These are phyloP conservation scores for Deilephila porcellus DNA, from an alignment of 2,888 invertebrate species.

Conservation along the genomic window DNA sequence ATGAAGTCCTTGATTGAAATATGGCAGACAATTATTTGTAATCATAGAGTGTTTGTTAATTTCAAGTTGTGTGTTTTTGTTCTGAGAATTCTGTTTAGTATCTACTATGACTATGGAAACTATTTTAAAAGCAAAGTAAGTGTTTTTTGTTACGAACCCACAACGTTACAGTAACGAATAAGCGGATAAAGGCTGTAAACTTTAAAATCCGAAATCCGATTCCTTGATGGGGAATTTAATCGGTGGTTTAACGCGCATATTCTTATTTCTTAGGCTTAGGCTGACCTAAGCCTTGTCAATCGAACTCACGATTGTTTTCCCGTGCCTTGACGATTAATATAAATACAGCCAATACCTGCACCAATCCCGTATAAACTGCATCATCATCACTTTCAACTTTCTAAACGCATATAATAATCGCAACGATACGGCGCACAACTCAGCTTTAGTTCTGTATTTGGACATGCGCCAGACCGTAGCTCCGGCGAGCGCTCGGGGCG, in stretches of 20 bases:
- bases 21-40: not conserved
- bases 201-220: not conserved
- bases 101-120: not conserved
- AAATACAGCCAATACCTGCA: not conserved
- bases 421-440: slow-evolving; percentile 20
- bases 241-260: no score
- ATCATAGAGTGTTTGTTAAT: not conserved
- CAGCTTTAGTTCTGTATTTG: slow-evolving; percentile 40
- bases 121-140: slow-evolving; percentile 3
- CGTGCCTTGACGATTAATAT: not conserved
- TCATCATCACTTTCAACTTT: not conserved
- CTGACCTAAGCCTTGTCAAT: no score
- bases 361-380: not conserved
- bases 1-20: not conserved
- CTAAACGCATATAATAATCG: slow-evolving; percentile 17
- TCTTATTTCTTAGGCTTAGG: no score
- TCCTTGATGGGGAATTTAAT: no score
- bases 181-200: not conserved
- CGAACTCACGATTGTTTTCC: no score
- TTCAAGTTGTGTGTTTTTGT: not conserved
- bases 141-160: not conserved
- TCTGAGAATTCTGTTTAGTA: not conserved
- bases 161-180: not conserved
- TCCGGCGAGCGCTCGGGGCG: slow-evolving; percentile 41
- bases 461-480: slow-evolving; percentile 46